phyloP scores from a whole-genome alignment of 2,797 vertebrate genomes.

The Chanos chanos region DNA sequence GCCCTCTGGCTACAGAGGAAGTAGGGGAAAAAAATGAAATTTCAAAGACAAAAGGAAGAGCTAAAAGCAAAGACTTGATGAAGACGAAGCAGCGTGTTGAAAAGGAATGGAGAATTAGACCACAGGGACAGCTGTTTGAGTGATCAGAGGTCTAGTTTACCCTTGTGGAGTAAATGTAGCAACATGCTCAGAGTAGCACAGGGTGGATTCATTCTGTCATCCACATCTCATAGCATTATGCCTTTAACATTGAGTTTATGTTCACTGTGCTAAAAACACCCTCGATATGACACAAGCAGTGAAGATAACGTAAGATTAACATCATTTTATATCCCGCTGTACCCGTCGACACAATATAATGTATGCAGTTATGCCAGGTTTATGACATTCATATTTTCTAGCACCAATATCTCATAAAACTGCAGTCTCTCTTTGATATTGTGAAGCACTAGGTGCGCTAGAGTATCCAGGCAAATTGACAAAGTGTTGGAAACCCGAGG shows the following conservation, averaged over 20 bases:
- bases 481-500: too few species aligned
- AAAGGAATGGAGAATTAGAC: constrained; percentile 25
- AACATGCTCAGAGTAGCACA: constrained; percentile 22
- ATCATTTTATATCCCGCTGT: too few species aligned
- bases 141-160: constrained; percentile 30
- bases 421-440: too few species aligned
- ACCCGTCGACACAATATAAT: too few species aligned
- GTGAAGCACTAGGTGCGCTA: too few species aligned
- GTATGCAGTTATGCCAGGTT: too few species aligned
- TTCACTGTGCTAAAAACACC: constrained; percentile 23
- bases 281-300: constrained; percentile 11
- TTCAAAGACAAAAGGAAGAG: constrained; percentile 40
- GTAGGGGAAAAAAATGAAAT: constrained; percentile 36
- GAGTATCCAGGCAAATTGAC: too few species aligned
- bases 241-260: constrained; percentile 32
- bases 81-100: constrained; percentile 26
- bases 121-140: constrained; percentile 27
- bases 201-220: constrained; percentile 19
- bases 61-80: constrained; percentile 38
- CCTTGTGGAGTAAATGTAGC: constrained; percentile 33
- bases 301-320: not conserved
- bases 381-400: too few species aligned
- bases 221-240: constrained; percentile 17
- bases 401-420: too few species aligned
- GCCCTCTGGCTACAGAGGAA: constrained; percentile 30